These are phyloP conservation scores for Temnothorax longispinosus DNA, from an alignment of 1,140 invertebrate species.

Conservation along the genomic window DNA sequence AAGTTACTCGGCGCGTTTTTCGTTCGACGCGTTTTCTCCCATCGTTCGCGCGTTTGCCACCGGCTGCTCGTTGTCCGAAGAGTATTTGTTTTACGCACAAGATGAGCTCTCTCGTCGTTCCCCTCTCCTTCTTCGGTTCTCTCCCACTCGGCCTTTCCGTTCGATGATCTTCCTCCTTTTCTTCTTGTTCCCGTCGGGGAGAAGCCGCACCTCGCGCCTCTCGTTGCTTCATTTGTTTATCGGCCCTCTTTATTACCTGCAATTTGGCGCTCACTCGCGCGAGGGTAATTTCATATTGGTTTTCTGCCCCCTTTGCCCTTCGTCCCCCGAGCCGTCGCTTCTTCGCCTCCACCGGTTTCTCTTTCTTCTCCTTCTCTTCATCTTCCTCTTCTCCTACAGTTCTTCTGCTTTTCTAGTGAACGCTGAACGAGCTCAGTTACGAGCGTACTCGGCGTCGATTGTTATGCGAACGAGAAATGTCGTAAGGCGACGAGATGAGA, in stretches of 20 bases:
- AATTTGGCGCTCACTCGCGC: constrained; percentile 79
- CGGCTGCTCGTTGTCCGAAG: constrained; percentile 26
- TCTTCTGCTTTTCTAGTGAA: constrained; percentile 36
- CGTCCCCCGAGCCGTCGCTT: constrained; percentile 32
- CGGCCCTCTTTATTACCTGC: constrained; percentile 80
- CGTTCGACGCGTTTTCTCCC: constrained; percentile 60
- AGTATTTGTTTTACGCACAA: constrained; percentile 72
- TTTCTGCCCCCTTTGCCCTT: constrained; percentile 72
- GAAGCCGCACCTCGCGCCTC: constrained; percentile 76
- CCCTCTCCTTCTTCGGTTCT: constrained; percentile 4
- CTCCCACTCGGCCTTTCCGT: background rate
- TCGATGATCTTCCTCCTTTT: constrained; percentile 49
- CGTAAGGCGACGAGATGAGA: constrained; percentile 37
- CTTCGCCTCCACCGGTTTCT: background rate
- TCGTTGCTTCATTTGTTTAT: constrained; percentile 82
- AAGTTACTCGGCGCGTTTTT: constrained; percentile 23
- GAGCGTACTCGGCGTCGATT: constrained; percentile 33
- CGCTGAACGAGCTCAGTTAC: constrained; percentile 46
- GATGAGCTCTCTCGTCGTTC: constrained; percentile 60
- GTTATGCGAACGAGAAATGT: constrained; percentile 47
- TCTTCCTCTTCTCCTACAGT: constrained; percentile 8
- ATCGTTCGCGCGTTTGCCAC: constrained; percentile 49
- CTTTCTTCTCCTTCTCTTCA: constrained; percentile 20
- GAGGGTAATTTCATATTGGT: constrained; percentile 82
- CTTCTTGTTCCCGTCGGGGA: constrained; percentile 39